phyloP scores from a whole-genome alignment of 2,888 invertebrate species.

The Tryphoninae sp. region DNA sequence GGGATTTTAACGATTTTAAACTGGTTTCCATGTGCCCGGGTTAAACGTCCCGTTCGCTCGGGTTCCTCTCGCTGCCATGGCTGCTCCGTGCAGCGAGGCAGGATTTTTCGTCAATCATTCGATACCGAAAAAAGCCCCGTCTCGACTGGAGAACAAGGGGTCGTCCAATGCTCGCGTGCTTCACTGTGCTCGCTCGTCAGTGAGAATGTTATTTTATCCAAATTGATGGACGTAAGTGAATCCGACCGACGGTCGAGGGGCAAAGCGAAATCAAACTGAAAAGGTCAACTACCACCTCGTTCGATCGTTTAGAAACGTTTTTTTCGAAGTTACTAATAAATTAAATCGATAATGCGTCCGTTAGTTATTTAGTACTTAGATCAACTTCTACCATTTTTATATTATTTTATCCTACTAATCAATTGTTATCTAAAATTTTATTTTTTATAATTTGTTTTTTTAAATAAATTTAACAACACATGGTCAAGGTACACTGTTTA shows the following conservation, averaged over 20 bases:
- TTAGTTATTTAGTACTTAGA: too few species aligned
- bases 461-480: too few species aligned
- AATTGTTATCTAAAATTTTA: too few species aligned
- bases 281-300: not conserved
- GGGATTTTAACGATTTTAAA: constrained; percentile 46
- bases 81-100: constrained; percentile 14
- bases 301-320: constrained; percentile 9
- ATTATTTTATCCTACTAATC: too few species aligned
- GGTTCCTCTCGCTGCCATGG: constrained; percentile 26
- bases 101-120: constrained; percentile 41
- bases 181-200: not conserved
- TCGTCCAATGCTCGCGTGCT: not conserved
- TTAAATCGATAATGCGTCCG: not conserved
- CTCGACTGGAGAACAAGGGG: constrained; percentile 14
- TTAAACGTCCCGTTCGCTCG: constrained; percentile 22
- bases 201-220: constrained; percentile 12
- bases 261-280: constrained; percentile 2
- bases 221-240: constrained; percentile 39
- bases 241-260: not conserved
- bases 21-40: constrained; percentile 37
- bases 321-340: not conserved
- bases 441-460: too few species aligned
- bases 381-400: too few species aligned
- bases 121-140: not conserved
- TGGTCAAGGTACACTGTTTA: not conserved